A percentile compares a stretch with the other conserved stretches of the same genome.
Evolutionary conservation across 2,888 invertebrate genomes (phyloP).

Genomic region (Drosophila mettleri): DNA sequence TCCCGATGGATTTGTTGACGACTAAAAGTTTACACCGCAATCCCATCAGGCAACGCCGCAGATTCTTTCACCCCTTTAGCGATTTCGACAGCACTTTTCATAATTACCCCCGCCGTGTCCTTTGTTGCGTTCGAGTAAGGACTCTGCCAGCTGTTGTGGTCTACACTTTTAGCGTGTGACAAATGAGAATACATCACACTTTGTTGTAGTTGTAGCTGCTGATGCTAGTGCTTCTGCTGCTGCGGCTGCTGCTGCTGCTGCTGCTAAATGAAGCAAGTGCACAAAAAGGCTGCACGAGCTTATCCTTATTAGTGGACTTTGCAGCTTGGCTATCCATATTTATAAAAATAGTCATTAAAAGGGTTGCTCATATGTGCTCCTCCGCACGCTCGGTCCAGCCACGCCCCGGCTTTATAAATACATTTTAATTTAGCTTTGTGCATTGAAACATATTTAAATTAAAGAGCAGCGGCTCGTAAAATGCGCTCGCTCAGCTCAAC

Average conservation of each 20-base stretch:
- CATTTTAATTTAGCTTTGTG: constrained; percentile 79
- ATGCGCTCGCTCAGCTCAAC: constrained; percentile 58
- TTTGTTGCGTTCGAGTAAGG: constrained; percentile 15
- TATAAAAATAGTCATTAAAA: constrained; percentile 76
- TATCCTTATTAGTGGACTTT: constrained; percentile 73
- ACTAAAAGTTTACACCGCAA: constrained; percentile 29
- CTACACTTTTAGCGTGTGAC: constrained; percentile 54
- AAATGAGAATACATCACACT: constrained; percentile 34
- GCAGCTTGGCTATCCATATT: constrained; percentile 57
- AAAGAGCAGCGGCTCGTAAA: constrained; percentile 78
- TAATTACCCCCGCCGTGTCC: constrained; percentile 34
- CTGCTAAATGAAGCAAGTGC: constrained; percentile 76
- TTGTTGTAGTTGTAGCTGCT: not conserved
- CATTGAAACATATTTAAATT: constrained; percentile 81
- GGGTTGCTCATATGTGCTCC: constrained; percentile 45
- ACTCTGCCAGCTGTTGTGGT: constrained; percentile 37
- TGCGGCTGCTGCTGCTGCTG: constrained; percentile 28
- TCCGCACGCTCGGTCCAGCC: not conserved
- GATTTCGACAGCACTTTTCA: constrained; percentile 40
- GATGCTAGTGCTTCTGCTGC: constrained; percentile 1
- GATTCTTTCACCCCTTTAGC: constrained; percentile 24
- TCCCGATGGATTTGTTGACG: constrained; percentile 7
- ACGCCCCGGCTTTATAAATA: constrained; percentile 63
- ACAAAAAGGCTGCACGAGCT: constrained; percentile 54
- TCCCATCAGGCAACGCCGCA: constrained; percentile 16